Base-by-base conservation (phyloP, 2,888 invertebrate genomes). In the Campopleginae sp. region DNA sequence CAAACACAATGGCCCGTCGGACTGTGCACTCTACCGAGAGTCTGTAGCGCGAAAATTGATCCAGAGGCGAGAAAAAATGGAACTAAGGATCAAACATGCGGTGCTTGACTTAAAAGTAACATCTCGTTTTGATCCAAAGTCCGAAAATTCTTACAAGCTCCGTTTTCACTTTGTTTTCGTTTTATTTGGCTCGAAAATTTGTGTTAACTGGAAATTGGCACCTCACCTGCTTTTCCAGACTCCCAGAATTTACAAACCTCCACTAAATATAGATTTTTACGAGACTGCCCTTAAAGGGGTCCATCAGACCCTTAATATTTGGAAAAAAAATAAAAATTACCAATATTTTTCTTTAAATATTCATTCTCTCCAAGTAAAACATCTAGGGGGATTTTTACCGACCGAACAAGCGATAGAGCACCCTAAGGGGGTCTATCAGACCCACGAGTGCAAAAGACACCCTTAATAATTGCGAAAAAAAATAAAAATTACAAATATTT, bases 61-160 rank as follows among this genome's bases (percentile, higher is more conserved):
- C 27, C 44, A 27, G 19, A 2, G 38, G 12, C 12, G 42, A 4
- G 4, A 66, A 42, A 23, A 42, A 10, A 6, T 23, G 44, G 19
- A 66, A 66, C 66, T 44, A 44, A 66, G 23, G 27, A 44, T 68
- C 68, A 68, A 68, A 68, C 68, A 17, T 17, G 44, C 17, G 10
- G 44, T 27, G 10, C 38, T 65, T 19, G 38, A 65, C 65, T 65
- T 10, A 19, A 38, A 19, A 65, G 65, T 33, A 65, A 19, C 38
- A 23, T 19, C n/a, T 42, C 42, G 38, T 38, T 65, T 33, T 65
- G 65, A 42, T 65, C 19, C 38, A 19, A 42, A 38, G n/a, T 7
- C n/a, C 10, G 19, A n/a, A 38, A 19, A 38, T 65, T 19, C 38
- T 65, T n/a, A 38, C 63, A 31, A 63, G 31, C 63, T n/a, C 8